Base-by-base conservation (phyloP, 2,113 vertebrate species). In the Panurus biarmicus region DNA sequence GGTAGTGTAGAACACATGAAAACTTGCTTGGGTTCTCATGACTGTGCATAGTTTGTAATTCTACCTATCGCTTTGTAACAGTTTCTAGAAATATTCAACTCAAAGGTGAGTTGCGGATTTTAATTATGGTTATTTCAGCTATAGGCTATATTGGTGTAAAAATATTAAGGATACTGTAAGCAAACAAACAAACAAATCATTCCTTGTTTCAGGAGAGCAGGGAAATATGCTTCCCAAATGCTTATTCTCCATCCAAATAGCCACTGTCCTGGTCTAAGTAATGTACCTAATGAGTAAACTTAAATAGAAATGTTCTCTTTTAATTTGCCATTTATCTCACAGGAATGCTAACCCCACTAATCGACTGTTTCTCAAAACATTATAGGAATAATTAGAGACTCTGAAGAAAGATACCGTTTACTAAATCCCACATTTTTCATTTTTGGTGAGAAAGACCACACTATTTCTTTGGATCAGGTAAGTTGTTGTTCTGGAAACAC, bases 341-440 rank as follows among this genome's bases (percentile, higher is more conserved):
- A 77, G 40, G 24, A 81, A 53, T 3, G 7, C 38, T 62, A 77
- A 74, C 31, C 33, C 91, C 62, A 72, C 74, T 95, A 86, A 96
- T n/a, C 10, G 7, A 45, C 26, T 77, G n/a, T 89, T 79, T 90
- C 85, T 96, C n/a, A 62, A 87, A 38, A 12, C 26, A 65, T 93
- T 95, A 7, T 75, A 99, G 99, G 99, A 77, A 98, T 99, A 42
- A 40, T 99, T 83, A 97, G 94, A 35, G 98, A 99, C 25, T 93
- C 87, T 4, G 98, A 98, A 45, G 98, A 98, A 65, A 90, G 97
- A 44, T 98, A 98, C 62, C 65, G 80, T 19, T 94, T 99, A 44
- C 98, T 98, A 96, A 98, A 97, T 87, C 99, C 99, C 7, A 99
- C 98, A 0, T 96, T 99, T 87, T 99, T 99, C 81, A 98, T 99